Conservation (phyloP, 1,140 invertebrate species). For the Dendrolimus punctatus region DNA sequence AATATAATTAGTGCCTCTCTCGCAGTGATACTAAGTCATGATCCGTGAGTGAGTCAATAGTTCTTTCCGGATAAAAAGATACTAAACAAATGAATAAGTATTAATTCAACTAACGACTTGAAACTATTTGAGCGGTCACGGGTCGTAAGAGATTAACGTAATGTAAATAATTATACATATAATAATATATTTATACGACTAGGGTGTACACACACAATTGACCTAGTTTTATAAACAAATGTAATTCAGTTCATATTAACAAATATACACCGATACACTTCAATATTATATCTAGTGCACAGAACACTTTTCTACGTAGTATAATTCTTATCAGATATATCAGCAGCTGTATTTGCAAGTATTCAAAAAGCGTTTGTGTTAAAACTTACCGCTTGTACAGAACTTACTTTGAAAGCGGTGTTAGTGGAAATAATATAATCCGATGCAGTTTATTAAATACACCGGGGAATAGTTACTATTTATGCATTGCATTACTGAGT, state of each 20-base stretch:
- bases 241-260: slow-evolving; percentile 30
- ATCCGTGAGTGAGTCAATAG: slow-evolving; percentile 2
- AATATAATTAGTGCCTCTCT: slow-evolving; percentile 13
- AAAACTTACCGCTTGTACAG: no score
- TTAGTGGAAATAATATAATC: no score
- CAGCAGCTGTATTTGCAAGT: background rate
- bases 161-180: slow-evolving; percentile 44
- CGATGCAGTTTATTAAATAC: no score
- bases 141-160: slow-evolving; percentile 10
- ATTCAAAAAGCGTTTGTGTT: no score
- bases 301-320: slow-evolving; percentile 41
- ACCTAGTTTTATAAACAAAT: slow-evolving; percentile 31
- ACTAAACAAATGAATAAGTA: background rate
- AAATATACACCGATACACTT: slow-evolving; percentile 40
- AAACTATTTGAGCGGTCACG: background rate
- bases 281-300: slow-evolving; percentile 45
- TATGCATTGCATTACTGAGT: no score
- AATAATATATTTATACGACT: slow-evolving; percentile 23
- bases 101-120: background rate
- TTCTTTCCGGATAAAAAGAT: slow-evolving; percentile 5
- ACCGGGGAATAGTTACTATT: no score
- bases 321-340: slow-evolving; percentile 18
- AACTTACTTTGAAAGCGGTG: no score
- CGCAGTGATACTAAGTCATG: slow-evolving; percentile 9
- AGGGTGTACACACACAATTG: slow-evolving; percentile 21